Conservation (phyloP, 2,113 vertebrate genomes). For the Calyptomena viridis region DNA sequence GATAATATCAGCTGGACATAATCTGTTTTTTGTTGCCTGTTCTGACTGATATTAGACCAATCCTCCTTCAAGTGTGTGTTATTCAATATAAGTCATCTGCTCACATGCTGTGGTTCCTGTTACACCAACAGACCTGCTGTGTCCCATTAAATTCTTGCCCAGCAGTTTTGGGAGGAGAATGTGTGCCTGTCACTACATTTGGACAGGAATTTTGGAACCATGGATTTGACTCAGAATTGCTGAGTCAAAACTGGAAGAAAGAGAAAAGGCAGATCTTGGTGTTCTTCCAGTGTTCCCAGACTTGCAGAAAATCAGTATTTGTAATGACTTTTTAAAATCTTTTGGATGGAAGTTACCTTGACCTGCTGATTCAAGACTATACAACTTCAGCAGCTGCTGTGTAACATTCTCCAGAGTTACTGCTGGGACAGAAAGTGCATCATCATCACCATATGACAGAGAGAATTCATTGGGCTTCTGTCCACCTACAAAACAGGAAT, state of each 20-base stretch:
- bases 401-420: background rate
- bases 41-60: background rate
- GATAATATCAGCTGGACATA: background rate
- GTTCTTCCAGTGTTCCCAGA: background rate
- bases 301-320: background rate
- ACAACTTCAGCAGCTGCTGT: background rate
- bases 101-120: background rate
- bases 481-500: background rate
- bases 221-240: too few species aligned
- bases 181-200: background rate
- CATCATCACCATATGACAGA: background rate
- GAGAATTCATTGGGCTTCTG: background rate
- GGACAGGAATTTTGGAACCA: background rate
- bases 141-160: background rate
- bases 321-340: background rate
- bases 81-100: background rate
- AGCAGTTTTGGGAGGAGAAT: background rate
- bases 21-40: background rate
- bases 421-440: background rate
- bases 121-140: background rate
- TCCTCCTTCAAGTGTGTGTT: background rate
- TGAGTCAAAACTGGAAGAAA: background rate
- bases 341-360: conserved; percentile 8
- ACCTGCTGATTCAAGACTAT: background rate
- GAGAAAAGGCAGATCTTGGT: background rate